A percentile compares a stretch with the other conserved stretches of the same genome.
These are phyloP conservation scores for Volucella zonaria DNA, from an alignment of 2,888 invertebrate species.

Conservation along the genomic window DNA sequence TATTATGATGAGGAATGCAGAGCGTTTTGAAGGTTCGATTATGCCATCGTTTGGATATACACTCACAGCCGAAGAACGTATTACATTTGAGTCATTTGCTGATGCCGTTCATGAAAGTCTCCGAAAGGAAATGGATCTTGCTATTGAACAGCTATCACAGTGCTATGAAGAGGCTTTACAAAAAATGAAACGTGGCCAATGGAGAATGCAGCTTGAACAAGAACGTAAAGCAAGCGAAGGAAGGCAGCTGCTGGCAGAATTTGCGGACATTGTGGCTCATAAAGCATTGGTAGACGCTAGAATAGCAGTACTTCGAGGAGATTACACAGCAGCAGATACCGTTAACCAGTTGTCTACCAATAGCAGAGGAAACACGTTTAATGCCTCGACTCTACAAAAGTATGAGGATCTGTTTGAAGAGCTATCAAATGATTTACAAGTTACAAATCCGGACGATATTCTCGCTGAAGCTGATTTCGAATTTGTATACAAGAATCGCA, in stretches of 20 bases:
- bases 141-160: constrained; percentile 87
- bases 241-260: constrained; percentile 85
- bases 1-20: constrained; percentile 88
- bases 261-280: constrained; percentile 88
- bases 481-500: constrained; percentile 79
- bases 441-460: constrained; percentile 79
- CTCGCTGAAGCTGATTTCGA: constrained; percentile 80
- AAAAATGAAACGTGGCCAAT: constrained; percentile 84
- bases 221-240: constrained; percentile 83
- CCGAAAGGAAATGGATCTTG: constrained; percentile 88
- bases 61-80: constrained; percentile 87
- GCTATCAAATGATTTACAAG: constrained; percentile 78
- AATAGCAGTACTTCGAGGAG: constrained; percentile 87
- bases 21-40: constrained; percentile 86
- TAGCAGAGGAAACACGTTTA: constrained; percentile 69
- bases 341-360: constrained; percentile 18
- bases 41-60: constrained; percentile 85
- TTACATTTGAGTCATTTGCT: constrained; percentile 89
- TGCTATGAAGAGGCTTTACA: constrained; percentile 87
- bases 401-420: constrained; percentile 80
- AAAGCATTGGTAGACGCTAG: constrained; percentile 90
- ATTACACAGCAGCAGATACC: constrained; percentile 78
- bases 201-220: constrained; percentile 83
- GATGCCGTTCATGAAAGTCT: constrained; percentile 89
- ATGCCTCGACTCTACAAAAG: constrained; percentile 78